Conservation (phyloP, 2,888 invertebrate species). For the Clanis bilineata region DNA sequence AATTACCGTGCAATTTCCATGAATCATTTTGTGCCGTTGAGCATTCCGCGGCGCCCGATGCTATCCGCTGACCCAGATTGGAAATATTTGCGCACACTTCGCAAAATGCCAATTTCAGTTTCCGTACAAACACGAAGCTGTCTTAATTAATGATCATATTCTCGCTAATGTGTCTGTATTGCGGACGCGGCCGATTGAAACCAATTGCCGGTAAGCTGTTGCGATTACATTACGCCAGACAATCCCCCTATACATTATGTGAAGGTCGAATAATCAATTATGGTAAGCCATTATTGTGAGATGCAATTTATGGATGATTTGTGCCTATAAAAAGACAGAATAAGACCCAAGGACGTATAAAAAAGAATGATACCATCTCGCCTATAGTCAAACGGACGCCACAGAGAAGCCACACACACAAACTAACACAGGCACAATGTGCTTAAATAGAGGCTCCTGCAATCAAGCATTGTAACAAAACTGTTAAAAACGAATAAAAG, state of each 20-base stretch:
- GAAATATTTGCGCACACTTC: conserved; percentile 67
- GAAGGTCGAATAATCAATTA: background rate
- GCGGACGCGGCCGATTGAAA: background rate
- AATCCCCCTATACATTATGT: background rate
- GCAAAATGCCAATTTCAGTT: conserved; percentile 51
- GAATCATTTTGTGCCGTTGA: conserved; percentile 70
- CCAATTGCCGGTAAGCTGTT: background rate
- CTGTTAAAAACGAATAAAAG: too few relatives aligned
- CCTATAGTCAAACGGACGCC: too few relatives aligned
- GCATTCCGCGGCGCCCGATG: conserved; percentile 52
- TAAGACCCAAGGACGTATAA: too few relatives aligned
- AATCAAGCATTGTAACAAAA: too few relatives aligned
- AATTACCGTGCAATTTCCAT: conserved; percentile 78
- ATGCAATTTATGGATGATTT: background rate
- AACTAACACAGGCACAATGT: too few relatives aligned
- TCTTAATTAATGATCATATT: conserved; percentile 33
- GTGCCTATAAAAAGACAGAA: background rate
- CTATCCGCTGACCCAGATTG: conserved; percentile 64
- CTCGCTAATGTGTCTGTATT: background rate
- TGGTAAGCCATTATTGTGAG: background rate
- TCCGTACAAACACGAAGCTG: conserved; percentile 31
- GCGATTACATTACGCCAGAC: background rate
- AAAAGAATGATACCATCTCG: too few relatives aligned
- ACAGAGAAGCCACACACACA: too few relatives aligned
- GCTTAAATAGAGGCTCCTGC: too few relatives aligned